phyloP scores from a whole-genome alignment of 1,140 invertebrate species.

The Drosophila funebris region DNA sequence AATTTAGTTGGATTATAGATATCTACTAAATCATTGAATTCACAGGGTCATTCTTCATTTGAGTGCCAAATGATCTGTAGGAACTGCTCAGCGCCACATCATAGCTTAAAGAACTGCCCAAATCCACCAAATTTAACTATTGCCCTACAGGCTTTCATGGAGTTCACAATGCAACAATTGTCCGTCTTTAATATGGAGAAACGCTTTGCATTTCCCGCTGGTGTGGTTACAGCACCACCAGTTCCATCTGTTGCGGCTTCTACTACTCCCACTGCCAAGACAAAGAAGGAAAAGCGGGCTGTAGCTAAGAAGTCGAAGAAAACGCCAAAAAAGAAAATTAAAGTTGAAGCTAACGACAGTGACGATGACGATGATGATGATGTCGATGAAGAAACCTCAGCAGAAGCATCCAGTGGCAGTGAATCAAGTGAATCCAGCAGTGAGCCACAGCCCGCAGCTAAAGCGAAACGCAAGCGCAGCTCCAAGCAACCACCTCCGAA shows the following conservation, averaged over 20 bases:
- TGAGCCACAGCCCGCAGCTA: constrained; percentile 30
- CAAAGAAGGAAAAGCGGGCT: constrained; percentile 50
- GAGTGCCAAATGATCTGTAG: constrained; percentile 77
- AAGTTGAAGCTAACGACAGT: constrained; percentile 38
- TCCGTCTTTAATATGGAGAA: constrained; percentile 54
- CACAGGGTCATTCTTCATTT: constrained; percentile 71
- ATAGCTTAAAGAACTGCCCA: constrained; percentile 67
- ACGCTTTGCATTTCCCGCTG: constrained; percentile 52
- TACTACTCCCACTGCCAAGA: constrained; percentile 11
- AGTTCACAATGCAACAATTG: constrained; percentile 75
- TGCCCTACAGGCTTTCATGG: constrained; percentile 68
- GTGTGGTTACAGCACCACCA: background rate
- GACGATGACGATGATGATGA: constrained; percentile 59
- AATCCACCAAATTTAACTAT: constrained; percentile 66
- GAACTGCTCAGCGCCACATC: constrained; percentile 69
- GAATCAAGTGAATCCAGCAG: constrained; percentile 51
- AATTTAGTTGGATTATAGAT: background rate
- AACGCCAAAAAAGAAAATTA: constrained; percentile 49
- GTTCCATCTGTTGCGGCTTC: background rate
- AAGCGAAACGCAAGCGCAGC: constrained; percentile 55
- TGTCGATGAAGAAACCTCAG: constrained; percentile 16
- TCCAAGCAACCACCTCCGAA: constrained; percentile 24
- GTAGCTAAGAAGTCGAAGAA: constrained; percentile 42
- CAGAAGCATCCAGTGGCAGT: constrained; percentile 41
- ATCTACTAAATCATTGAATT: background rate